These are phyloP conservation scores for Prenolepis imparis DNA, from an alignment of 2,888 invertebrate genomes.

Conservation along the genomic window DNA sequence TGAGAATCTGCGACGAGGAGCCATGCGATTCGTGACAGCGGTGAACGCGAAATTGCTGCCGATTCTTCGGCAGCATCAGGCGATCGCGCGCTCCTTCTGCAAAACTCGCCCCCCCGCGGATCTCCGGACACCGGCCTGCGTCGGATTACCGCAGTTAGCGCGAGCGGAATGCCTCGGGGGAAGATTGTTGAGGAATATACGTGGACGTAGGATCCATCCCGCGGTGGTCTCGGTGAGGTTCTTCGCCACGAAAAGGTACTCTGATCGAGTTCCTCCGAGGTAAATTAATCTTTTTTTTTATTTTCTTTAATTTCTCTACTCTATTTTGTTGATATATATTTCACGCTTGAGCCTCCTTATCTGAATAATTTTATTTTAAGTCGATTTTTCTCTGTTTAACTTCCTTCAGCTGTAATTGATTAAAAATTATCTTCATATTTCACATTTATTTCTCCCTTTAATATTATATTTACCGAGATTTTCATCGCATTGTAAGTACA, in stretches of 20 bases:
- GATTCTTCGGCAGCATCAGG: conserved; percentile 76
- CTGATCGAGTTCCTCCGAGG: conserved; percentile 77
- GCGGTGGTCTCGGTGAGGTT: conserved; percentile 70
- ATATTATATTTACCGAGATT: not conserved
- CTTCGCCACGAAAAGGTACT: conserved; percentile 76
- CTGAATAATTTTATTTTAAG: not conserved
- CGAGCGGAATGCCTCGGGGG: conserved; percentile 46
- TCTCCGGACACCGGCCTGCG: conserved; percentile 54
- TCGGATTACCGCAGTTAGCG: conserved; percentile 57
- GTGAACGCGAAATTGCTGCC: conserved; percentile 77
- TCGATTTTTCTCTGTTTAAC: not conserved
- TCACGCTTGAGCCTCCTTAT: not conserved
- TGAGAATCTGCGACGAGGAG: conserved; percentile 54
- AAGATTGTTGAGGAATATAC: conserved; percentile 59
- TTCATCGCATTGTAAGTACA: not conserved
- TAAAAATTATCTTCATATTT: not conserved
- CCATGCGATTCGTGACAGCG: conserved; percentile 76
- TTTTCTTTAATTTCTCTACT: not conserved
- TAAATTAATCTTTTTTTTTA: conserved; percentile 46
- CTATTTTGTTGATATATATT: not conserved
- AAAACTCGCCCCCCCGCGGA: conserved; percentile 63
- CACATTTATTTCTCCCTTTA: not conserved
- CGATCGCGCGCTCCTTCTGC: conserved; percentile 69
- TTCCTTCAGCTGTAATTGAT: not conserved
- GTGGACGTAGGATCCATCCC: conserved; percentile 63